phyloP scores from a whole-genome alignment of 2,888 invertebrate genomes.

The Dioctria linearis region DNA sequence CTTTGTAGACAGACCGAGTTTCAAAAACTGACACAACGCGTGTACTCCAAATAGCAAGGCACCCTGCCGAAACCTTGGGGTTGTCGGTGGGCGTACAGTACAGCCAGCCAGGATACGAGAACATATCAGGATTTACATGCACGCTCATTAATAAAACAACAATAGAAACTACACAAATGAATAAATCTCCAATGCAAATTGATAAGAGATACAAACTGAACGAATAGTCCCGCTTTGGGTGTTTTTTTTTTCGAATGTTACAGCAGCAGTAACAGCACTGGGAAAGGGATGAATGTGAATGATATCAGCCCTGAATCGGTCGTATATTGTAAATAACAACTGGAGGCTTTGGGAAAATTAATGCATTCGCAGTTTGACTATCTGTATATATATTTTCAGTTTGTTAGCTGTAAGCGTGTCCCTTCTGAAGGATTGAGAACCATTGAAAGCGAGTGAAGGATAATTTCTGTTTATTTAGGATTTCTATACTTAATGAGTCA shows the following conservation, averaged over 20 bases:
- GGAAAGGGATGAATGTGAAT: neutral
- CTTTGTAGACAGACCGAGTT: constrained; percentile 35
- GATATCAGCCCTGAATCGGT: constrained; percentile 12
- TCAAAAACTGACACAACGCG: constrained; percentile 46
- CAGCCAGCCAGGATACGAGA: neutral
- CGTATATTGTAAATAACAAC: constrained; percentile 34
- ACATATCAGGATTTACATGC: constrained; percentile 24
- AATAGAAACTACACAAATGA: constrained; percentile 51
- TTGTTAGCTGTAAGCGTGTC: constrained; percentile 32
- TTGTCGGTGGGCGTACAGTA: constrained; percentile 20
- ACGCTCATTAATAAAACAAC: constrained; percentile 51
- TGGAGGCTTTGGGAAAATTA: constrained; percentile 35
- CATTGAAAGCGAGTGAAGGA: neutral
- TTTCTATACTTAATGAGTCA: neutral
- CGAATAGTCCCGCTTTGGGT: constrained; percentile 1
- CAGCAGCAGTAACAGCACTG: neutral
- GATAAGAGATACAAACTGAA: constrained; percentile 48
- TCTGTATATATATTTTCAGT: constrained; percentile 14
- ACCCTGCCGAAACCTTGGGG: constrained; percentile 6
- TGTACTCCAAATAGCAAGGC: neutral
- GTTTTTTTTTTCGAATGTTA: constrained; percentile 14
- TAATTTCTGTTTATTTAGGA: neutral
- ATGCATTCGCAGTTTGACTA: constrained; percentile 32
- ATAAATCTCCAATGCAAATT: constrained; percentile 53
- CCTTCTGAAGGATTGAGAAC: constrained; percentile 10